A percentile compares a stretch with the other conserved stretches of the same genome.
phyloP scores from a whole-genome alignment of 2,888 invertebrate genomes.

The Eristalis tenax region DNA sequence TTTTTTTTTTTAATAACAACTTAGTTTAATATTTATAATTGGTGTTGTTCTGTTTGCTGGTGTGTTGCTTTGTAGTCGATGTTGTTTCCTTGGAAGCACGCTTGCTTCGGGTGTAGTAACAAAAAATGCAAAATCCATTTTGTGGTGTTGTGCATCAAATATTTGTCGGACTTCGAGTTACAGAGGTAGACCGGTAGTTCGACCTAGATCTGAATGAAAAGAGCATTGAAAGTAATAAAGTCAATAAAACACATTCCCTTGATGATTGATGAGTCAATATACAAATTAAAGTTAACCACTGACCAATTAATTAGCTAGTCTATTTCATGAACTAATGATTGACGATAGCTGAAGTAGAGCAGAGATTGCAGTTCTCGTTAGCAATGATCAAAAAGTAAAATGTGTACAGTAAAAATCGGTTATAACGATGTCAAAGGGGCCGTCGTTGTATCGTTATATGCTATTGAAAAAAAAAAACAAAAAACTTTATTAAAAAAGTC shows the following conservation, averaged over 20 bases:
- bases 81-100: constrained; percentile 69
- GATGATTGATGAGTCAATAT: too few species aligned
- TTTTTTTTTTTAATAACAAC: constrained; percentile 34
- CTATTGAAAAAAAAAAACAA: too few species aligned
- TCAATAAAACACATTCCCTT: neutral
- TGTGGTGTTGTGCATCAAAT: constrained; percentile 81
- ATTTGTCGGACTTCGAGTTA: constrained; percentile 80
- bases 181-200: constrained; percentile 79
- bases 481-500: too few species aligned
- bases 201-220: constrained; percentile 77
- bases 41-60: constrained; percentile 68
- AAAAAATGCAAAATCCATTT: constrained; percentile 80
- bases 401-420: too few species aligned
- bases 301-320: too few species aligned
- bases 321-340: too few species aligned
- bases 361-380: too few species aligned
- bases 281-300: too few species aligned
- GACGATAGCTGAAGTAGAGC: too few species aligned
- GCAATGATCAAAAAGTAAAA: too few species aligned
- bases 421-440: too few species aligned
- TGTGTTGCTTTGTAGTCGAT: constrained; percentile 52
- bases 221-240: neutral
- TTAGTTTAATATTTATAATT: constrained; percentile 70
- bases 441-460: too few species aligned
- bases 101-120: constrained; percentile 78